Percentiles rank a stretch among this genome's conserved stretches.
These are phyloP conservation scores for Thamnophis elegans DNA, from an alignment of 2,797 vertebrate genomes.

Conservation along the genomic window DNA sequence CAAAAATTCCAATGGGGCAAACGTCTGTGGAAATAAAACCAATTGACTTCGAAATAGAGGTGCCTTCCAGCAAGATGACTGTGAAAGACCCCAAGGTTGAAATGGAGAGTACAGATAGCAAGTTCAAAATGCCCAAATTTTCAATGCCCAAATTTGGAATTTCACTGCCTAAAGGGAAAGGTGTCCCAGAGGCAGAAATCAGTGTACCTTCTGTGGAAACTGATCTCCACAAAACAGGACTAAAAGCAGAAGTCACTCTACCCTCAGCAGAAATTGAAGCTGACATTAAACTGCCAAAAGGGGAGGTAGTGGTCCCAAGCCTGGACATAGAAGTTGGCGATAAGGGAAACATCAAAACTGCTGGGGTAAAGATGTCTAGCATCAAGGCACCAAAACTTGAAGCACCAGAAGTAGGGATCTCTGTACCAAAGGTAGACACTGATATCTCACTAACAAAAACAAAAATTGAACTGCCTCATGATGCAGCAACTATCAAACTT, in stretches of 20 bases:
- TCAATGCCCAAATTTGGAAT: slow-evolving; percentile 2
- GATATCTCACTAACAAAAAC: rapidly evolving
- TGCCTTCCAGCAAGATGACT: no score
- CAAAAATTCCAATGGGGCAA: background rate
- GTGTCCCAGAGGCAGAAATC: background rate
- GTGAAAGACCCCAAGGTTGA: no score
- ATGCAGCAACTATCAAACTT: no score
- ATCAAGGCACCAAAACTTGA: background rate
- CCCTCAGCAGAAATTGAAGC: rapidly evolving
- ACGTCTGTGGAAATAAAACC: no score
- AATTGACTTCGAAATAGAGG: no score
- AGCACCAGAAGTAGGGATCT: rapidly evolving
- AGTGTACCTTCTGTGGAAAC: background rate
- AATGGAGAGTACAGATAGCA: no score
- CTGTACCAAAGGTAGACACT: rapidly evolving
- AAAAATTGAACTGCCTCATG: background rate
- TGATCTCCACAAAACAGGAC: slow-evolving; percentile 20
- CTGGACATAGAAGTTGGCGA: background rate
- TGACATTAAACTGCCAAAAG: background rate
- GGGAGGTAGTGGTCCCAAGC: background rate
- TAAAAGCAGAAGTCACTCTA: background rate
- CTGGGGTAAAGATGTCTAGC: rapidly evolving
- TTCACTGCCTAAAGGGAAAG: background rate
- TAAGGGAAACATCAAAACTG: background rate
- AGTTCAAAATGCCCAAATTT: slow-evolving; percentile 12